Percentiles rank a stretch among this genome's conserved stretches.
Conservation (phyloP, 2,797 vertebrate species). For the Apodemus agrarius region DNA sequence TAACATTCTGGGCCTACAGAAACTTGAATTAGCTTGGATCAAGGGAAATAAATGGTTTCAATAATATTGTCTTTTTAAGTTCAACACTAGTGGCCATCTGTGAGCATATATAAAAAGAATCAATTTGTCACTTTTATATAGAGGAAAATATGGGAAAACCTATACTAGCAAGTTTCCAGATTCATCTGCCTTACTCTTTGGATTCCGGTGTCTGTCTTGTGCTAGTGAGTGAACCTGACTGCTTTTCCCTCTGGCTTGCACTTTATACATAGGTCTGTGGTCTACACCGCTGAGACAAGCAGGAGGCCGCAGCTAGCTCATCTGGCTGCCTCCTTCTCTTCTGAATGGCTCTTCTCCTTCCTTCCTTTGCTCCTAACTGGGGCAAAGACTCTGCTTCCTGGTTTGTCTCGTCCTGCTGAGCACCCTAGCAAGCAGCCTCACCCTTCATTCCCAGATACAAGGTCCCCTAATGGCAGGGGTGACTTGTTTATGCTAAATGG, state of each 20-base stretch:
- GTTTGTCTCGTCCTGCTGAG: conserved; percentile 3
- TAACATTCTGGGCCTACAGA: neutral
- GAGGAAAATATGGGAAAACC: neutral
- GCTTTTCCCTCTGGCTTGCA: neutral
- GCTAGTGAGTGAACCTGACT: neutral
- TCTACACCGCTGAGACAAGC: neutral
- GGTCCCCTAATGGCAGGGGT: neutral
- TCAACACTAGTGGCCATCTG: neutral
- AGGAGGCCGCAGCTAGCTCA: neutral
- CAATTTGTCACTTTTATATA: neutral
- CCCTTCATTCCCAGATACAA: neutral
- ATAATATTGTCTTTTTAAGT: neutral
- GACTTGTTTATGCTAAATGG: conserved; percentile 3
- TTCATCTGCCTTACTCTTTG: neutral
- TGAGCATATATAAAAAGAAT: neutral
- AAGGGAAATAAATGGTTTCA: neutral
- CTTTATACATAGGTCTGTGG: neutral
- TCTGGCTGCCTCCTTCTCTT: neutral
- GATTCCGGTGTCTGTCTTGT: neutral
- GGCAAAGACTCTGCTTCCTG: neutral
- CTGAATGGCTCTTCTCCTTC: neutral
- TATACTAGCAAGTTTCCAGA: neutral
- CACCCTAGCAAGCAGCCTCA: neutral
- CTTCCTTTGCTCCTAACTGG: neutral
- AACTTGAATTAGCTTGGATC: conserved; percentile 7